phyloP scores from a whole-genome alignment of 2,113 vertebrate genomes.

The Prinia subflava region DNA sequence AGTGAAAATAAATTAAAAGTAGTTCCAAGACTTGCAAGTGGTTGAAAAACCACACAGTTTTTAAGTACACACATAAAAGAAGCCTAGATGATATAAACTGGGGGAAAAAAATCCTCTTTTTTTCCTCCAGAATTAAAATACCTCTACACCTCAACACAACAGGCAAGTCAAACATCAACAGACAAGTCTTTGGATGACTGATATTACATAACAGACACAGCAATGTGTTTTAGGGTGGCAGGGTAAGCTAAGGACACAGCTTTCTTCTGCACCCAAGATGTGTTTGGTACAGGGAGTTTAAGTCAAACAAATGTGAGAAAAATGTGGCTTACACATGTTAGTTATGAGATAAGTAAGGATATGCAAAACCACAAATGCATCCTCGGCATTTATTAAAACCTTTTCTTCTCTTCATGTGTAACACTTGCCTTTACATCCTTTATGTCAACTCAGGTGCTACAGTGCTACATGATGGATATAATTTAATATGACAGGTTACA shows the following conservation, averaged over 20 bases:
- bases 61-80: neutral
- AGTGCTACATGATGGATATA: conserved; percentile 3
- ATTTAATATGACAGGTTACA: conserved; percentile 27
- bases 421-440: conserved; percentile 11
- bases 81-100: neutral
- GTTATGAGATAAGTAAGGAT: neutral
- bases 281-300: neutral
- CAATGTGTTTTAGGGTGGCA: neutral
- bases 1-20: neutral
- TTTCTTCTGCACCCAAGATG: neutral
- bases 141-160: neutral
- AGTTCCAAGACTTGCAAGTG: neutral
- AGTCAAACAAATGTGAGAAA: neutral
- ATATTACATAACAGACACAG: neutral
- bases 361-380: neutral
- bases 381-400: neutral
- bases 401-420: neutral
- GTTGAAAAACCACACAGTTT: neutral
- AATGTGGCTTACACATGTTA: neutral
- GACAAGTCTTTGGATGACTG: neutral
- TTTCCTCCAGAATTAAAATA: neutral
- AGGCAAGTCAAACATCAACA: neutral
- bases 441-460: conserved; percentile 3
- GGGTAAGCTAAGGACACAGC: neutral
- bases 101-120: fast-evolving